Conservation (phyloP, 2,113 vertebrate genomes). For the Paratilapia polleni region DNA sequence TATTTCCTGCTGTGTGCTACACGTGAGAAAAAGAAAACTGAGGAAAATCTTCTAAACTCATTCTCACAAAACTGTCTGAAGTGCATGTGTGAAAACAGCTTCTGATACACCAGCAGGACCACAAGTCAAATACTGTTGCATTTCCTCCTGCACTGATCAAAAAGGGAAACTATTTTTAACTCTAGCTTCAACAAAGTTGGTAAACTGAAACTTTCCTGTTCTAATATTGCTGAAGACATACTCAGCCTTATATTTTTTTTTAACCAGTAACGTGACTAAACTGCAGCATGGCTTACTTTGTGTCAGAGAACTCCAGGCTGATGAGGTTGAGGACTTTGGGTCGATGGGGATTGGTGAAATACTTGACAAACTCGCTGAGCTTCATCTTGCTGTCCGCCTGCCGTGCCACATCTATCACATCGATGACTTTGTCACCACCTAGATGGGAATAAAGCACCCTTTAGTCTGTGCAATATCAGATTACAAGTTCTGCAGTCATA, state of each 20-base stretch:
- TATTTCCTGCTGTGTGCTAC: not conserved
- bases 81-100: not conserved
- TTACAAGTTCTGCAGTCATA: not conserved
- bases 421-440: conserved; percentile 97
- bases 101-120: not conserved
- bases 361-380: conserved; percentile 94
- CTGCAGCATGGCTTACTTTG: conserved; percentile 84
- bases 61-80: not conserved
- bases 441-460: not conserved
- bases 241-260: not conserved
- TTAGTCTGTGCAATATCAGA: not conserved
- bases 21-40: not conserved
- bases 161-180: no score
- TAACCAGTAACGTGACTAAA: not conserved
- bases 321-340: conserved; percentile 99
- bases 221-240: not conserved
- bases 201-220: no score
- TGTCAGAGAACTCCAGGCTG: conserved; percentile 99
- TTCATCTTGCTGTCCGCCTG: conserved; percentile 99
- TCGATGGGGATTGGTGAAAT: conserved; percentile 90
- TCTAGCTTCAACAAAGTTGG: not conserved
- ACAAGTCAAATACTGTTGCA: not conserved
- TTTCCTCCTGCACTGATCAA: not conserved
- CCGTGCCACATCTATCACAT: conserved; percentile 98
- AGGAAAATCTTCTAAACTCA: not conserved